Conservation (phyloP, 64 coral and sea anemone species). For the Orbicella faveolata region DNA sequence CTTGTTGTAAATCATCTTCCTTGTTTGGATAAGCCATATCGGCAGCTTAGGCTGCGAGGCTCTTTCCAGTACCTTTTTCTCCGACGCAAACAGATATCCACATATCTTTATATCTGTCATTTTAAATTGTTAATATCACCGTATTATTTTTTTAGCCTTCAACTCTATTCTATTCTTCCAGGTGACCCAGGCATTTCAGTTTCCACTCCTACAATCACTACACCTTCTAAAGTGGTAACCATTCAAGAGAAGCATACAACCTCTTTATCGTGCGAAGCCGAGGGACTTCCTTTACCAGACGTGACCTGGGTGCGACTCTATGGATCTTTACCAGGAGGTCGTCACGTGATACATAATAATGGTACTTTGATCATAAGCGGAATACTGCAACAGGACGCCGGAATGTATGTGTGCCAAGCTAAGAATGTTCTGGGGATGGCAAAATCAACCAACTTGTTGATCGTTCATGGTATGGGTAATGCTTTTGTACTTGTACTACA, state of each 20-base stretch:
- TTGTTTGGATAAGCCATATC: too few relatives aligned
- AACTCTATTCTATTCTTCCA: not conserved
- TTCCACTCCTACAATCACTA: slow-evolving; percentile 14
- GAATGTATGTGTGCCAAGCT: slow-evolving; percentile 48
- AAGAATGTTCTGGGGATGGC: slow-evolving; percentile 50
- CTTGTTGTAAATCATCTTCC: too few relatives aligned
- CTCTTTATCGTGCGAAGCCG: slow-evolving; percentile 28
- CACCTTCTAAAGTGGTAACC: slow-evolving; percentile 18
- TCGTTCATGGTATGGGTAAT: slow-evolving; percentile 5
- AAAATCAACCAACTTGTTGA: slow-evolving; percentile 16
- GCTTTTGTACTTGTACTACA: not conserved
- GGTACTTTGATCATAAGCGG: slow-evolving; percentile 47
- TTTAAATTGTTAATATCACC: too few relatives aligned
- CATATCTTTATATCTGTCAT: too few relatives aligned
- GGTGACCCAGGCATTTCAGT: slow-evolving; percentile 45
- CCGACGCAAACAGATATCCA: too few relatives aligned
- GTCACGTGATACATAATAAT: slow-evolving; percentile 65
- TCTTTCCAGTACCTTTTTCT: too few relatives aligned
- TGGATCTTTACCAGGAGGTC: slow-evolving; percentile 43
- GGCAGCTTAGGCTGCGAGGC: too few relatives aligned
- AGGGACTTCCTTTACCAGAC: slow-evolving; percentile 45
- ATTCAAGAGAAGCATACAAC: not conserved
- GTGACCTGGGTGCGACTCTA: slow-evolving; percentile 43
- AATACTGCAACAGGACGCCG: slow-evolving; percentile 10
- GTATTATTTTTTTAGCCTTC: not conserved